phyloP scores from a whole-genome alignment of 2,113 vertebrate genomes.

The Dipodomys spectabilis region DNA sequence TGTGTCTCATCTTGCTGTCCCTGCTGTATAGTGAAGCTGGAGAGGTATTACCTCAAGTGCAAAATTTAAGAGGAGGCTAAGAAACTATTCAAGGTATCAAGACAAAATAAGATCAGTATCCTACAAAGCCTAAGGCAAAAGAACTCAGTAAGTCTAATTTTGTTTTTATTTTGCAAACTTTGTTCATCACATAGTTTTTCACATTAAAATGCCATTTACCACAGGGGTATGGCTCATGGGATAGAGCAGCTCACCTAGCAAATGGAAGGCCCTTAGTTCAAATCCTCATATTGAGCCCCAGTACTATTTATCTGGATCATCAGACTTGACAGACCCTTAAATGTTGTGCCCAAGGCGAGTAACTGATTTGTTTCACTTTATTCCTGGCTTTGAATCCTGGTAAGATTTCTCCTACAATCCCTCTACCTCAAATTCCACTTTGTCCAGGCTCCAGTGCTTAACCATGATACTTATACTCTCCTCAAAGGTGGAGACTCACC shows the following conservation, averaged over 20 bases:
- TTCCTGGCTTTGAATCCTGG: not conserved
- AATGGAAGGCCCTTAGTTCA: too few relatives aligned
- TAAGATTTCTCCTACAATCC: not conserved
- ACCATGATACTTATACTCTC: not conserved
- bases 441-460: not conserved
- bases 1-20: not conserved
- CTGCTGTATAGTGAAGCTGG: not conserved
- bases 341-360: conserved; percentile 17
- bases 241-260: too few relatives aligned
- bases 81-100: conserved; percentile 2
- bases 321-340: not conserved
- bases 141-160: not conserved
- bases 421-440: not conserved
- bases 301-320: conserved; percentile 29
- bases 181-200: not conserved
- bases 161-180: conserved; percentile 22
- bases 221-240: too few relatives aligned
- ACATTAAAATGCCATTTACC: not conserved
- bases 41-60: not conserved
- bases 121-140: conserved; percentile 43
- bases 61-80: conserved; percentile 31
- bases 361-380: conserved; percentile 9
- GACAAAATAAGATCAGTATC: conserved; percentile 33
- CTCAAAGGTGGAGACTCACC: conserved; percentile 83
- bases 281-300: too few relatives aligned